Percentiles rank a stretch among this genome's conserved stretches.
phyloP scores from a whole-genome alignment of 2,113 vertebrate genomes.

The Puma concolor region DNA sequence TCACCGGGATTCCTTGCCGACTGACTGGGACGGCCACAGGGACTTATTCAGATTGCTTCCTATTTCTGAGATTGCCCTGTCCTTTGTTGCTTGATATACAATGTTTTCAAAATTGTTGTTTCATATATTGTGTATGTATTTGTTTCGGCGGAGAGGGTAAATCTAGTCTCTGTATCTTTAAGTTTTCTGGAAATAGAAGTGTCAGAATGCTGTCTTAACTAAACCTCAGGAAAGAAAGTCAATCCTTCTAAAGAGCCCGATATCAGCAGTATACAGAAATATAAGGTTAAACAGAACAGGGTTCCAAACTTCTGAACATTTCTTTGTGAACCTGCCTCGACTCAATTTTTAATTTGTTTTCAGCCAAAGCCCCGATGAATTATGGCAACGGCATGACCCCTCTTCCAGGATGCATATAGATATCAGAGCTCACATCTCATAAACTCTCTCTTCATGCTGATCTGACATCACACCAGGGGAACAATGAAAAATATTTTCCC shows the following conservation, averaged over 20 bases:
- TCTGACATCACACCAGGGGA: background rate
- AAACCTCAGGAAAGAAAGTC: background rate
- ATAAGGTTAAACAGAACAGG: background rate
- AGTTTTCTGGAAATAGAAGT: background rate
- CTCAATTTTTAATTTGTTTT: conserved; percentile 26
- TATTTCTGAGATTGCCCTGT: background rate
- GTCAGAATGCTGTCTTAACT: background rate
- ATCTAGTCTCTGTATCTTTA: background rate
- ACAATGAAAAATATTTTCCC: background rate
- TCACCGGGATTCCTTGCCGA: background rate
- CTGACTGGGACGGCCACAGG: background rate
- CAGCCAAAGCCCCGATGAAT: background rate
- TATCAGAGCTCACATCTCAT: background rate
- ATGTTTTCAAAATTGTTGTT: background rate
- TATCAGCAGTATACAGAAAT: background rate
- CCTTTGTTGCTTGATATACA: background rate
- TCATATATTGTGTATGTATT: background rate
- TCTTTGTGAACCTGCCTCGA: background rate
- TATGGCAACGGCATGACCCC: background rate
- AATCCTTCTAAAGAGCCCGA: background rate
- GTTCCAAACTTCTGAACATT: background rate
- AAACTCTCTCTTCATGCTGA: background rate
- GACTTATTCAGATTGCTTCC: background rate
- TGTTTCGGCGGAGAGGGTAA: background rate
- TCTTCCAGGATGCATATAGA: background rate